phyloP scores from a whole-genome alignment of 2,113 vertebrate species.

The Sorex araneus region DNA sequence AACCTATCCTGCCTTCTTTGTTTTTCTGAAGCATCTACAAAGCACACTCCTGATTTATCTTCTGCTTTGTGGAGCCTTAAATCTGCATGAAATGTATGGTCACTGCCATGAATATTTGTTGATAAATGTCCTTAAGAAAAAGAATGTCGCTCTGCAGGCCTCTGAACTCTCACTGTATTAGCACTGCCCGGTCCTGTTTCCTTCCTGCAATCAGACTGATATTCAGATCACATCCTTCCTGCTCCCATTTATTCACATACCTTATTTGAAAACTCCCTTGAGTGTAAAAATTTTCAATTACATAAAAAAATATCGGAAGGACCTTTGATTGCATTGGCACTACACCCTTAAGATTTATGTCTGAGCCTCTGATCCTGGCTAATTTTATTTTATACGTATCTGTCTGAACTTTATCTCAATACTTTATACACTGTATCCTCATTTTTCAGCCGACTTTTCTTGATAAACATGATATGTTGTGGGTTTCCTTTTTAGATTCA shows the following conservation, averaged over 20 bases:
- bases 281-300: background rate
- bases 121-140: background rate
- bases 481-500: constrained; percentile 7
- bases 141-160: background rate
- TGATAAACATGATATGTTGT: background rate
- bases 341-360: background rate
- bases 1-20: background rate
- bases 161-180: constrained; percentile 33
- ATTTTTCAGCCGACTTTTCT: background rate
- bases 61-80: constrained; percentile 7
- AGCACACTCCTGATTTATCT: background rate
- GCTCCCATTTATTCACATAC: background rate
- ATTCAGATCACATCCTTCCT: constrained; percentile 31
- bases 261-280: constrained; percentile 18
- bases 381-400: background rate
- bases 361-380: background rate
- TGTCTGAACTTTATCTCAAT: background rate
- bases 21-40: background rate
- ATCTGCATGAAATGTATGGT: background rate
- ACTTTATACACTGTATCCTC: background rate
- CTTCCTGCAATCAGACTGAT: background rate
- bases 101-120: constrained; percentile 10
- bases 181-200: background rate
- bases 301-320: background rate
- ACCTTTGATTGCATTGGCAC: background rate